Evolutionary conservation across 2,888 invertebrate species (phyloP), one percentile per base, ranked within the genome.

Genomic region (Coenonympha glycerion): DNA sequence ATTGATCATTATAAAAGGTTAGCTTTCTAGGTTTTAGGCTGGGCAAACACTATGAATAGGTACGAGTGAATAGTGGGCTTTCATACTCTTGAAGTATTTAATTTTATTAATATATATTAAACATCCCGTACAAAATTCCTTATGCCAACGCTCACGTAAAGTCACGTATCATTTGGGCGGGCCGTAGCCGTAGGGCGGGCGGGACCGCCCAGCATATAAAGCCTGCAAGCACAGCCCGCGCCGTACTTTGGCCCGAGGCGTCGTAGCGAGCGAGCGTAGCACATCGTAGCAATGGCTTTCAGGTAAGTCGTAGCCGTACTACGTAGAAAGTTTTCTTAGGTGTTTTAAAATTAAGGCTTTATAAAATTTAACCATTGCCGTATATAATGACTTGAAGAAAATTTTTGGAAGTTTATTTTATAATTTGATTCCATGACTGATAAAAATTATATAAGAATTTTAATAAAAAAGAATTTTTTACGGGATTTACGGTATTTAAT

Each of bases 191-290:
- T 63, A 64, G 73, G 70, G 70, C 67, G 71, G 64, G 50, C 54
- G 55, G 49, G 61, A 61, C 66, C 68, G 64, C 64, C 65, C 70
- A 61, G 60, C 26, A 77, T 81, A 82, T 78, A 83, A 83, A 70
- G 28, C 19, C 19, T 5, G 5, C 26, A 18, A 26, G 69, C 62
- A 55, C 57, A 24, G 56, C 62, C 63, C 63, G 57, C 66, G 60
- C 58, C 63, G 55, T 65, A 65, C 64, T 66, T 55, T 49, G 69
- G 68, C 65, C 72, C 74, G 61, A 60, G 61, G 69, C 65, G 65
- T 64, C 55, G 53, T 52, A 57, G 55, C 57, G 49, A 45, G 47
- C 57, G 47, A 53, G 31, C 51, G 53, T 54, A 58, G 53, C 50
- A 53, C 45, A 46, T 33, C 55, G 64, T 65, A 66, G 60, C 64